Percentiles rank a stretch among this genome's conserved stretches.
These are phyloP conservation scores for Chionoecetes opilio DNA, from an alignment of 1,140 invertebrate species.

Conservation along the genomic window DNA sequence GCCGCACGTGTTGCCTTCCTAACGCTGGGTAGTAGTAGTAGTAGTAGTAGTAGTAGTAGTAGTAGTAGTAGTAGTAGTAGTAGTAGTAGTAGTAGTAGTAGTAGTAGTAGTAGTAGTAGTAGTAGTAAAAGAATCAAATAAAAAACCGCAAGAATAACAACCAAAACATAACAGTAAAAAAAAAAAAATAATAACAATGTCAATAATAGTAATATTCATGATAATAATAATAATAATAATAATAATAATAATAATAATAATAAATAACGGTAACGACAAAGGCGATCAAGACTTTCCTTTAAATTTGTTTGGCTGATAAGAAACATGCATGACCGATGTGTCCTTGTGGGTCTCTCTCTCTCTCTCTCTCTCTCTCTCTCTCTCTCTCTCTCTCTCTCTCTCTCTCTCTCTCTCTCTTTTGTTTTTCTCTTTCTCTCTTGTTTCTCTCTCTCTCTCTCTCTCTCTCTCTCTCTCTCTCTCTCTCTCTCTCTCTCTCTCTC, in stretches of 20 bases:
- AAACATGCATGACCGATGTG: background rate
- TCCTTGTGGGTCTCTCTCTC: background rate
- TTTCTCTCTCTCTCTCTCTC: slow-evolving; percentile 40
- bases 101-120: slow-evolving; percentile 7
- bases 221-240: slow-evolving; percentile 21
- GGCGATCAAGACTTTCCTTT: background rate
- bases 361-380: slow-evolving; percentile 12
- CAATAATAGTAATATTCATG: background rate
- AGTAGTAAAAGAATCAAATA: background rate
- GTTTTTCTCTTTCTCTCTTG: slow-evolving; percentile 5
- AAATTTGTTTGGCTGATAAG: background rate
- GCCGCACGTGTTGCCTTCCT: background rate
- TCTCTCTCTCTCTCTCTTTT: slow-evolving; percentile 17
- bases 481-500: slow-evolving; percentile 49
- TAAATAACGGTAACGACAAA: background rate
- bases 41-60: slow-evolving; percentile 16
- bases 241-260: background rate
- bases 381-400: background rate
- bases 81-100: background rate
- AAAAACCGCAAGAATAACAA: background rate
- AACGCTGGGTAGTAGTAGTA: background rate
- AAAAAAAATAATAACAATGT: background rate
- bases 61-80: slow-evolving; percentile 20
- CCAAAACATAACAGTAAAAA: background rate
- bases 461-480: slow-evolving; percentile 39